Percentiles rank a stretch among this genome's conserved stretches.
Evolutionary conservation across 2,888 invertebrate species (phyloP).

Genomic region (Hirtodrosophila cameraria): DNA sequence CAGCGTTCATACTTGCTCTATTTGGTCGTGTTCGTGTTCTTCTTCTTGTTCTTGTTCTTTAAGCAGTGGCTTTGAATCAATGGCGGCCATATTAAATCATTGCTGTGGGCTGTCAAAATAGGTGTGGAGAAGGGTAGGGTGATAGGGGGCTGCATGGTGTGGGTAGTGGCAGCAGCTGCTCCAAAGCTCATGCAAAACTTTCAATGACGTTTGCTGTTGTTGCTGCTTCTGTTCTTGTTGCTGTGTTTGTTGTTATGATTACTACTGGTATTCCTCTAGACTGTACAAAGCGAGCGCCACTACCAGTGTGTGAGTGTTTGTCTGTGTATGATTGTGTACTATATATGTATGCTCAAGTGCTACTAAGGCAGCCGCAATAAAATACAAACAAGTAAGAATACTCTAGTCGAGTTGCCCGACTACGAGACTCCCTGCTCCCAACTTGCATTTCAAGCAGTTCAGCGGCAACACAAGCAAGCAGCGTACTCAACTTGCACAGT

Average conservation of each 20-base stretch:
- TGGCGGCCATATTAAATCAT: conserved; percentile 67
- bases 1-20: no score
- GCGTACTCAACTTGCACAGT: no score
- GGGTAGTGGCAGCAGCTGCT: conserved; percentile 23
- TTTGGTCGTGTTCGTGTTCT: no score
- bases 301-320: conserved; percentile 29
- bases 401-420: no score
- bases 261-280: conserved; percentile 50
- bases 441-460: no score
- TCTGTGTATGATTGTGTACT: conserved; percentile 3
- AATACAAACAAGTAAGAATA: no score
- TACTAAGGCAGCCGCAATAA: conserved; percentile 55
- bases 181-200: conserved; percentile 59
- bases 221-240: conserved; percentile 23
- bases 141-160: conserved; percentile 1
- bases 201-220: conserved; percentile 57
- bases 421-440: no score
- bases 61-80: conserved; percentile 36
- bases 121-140: background rate
- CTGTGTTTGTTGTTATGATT: conserved; percentile 53
- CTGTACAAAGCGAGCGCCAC: conserved; percentile 40
- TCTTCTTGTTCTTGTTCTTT: conserved; percentile 6
- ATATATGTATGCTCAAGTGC: conserved; percentile 47
- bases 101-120: conserved; percentile 19
- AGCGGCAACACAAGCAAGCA: no score